Evolutionary conservation across 2,113 vertebrate genomes (phyloP).

Genomic region (Pangasianodon gigas): DNA sequence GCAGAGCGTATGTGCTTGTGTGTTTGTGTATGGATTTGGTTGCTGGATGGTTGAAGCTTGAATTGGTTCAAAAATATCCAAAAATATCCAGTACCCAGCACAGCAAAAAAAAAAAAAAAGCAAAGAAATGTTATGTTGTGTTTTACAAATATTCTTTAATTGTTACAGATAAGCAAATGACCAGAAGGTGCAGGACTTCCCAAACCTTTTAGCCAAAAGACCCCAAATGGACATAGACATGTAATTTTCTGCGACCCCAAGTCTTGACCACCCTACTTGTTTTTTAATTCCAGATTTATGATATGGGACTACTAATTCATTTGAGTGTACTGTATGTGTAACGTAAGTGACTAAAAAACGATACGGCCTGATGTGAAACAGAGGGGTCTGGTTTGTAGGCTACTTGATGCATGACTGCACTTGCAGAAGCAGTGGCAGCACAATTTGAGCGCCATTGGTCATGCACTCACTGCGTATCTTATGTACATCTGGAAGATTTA

Average conservation of each 20-base stretch:
- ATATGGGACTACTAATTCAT: neutral
- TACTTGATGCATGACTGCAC: neutral
- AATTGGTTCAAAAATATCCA: neutral
- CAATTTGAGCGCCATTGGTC: neutral
- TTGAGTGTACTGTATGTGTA: neutral
- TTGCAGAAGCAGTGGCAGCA: neutral
- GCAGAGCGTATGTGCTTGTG: slow-evolving; percentile 28
- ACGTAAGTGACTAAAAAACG: neutral
- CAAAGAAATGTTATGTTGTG: neutral
- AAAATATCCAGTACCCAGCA: neutral
- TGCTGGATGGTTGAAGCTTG: slow-evolving; percentile 11
- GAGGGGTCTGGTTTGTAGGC: neutral
- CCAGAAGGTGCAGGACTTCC: neutral
- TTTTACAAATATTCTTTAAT: neutral
- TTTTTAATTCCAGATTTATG: neutral
- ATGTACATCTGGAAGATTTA: neutral
- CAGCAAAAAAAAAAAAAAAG: neutral
- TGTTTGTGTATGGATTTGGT: slow-evolving; percentile 19
- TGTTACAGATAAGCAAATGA: neutral
- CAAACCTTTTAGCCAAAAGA: neutral
- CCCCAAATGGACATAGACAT: neutral
- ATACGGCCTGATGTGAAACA: neutral
- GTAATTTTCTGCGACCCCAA: neutral
- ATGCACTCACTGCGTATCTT: neutral
- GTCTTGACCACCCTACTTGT: neutral